A percentile compares a stretch with the other conserved stretches of the same genome.
Conservation (phyloP, 2,113 vertebrate genomes). For the Leucopsar rothschildi region DNA sequence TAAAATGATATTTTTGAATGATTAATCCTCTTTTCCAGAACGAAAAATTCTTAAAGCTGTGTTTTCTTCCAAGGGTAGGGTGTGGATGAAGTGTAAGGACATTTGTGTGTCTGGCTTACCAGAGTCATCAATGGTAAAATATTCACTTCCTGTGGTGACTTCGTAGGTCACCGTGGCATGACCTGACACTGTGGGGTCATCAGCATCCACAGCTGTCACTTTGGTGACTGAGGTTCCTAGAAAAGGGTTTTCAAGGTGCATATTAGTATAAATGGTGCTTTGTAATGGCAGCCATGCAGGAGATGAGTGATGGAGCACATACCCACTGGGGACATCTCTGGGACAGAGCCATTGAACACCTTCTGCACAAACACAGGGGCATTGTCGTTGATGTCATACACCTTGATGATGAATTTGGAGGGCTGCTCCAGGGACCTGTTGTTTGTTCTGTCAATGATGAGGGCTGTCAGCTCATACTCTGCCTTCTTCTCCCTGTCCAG, state of each 20-base stretch:
- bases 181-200: constrained; percentile 84
- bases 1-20: not conserved
- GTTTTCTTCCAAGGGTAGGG: not conserved
- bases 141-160: constrained; percentile 68
- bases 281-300: not conserved
- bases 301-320: not conserved
- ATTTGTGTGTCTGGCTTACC: constrained; percentile 70
- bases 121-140: constrained; percentile 79
- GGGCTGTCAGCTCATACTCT: constrained; percentile 78
- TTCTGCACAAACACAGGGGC: constrained; percentile 76
- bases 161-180: constrained; percentile 82
- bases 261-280: not conserved
- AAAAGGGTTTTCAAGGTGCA: not conserved
- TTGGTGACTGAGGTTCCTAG: constrained; percentile 80
- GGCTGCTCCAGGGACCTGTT: constrained; percentile 71
- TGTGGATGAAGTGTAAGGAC: not conserved
- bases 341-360: constrained; percentile 80
- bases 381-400: constrained; percentile 91
- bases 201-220: constrained; percentile 85
- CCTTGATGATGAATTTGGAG: constrained; percentile 81
- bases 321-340: constrained; percentile 85
- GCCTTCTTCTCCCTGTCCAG: constrained; percentile 87
- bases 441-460: constrained; percentile 73
- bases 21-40: not conserved
- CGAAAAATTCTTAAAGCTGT: not conserved